phyloP scores from a whole-genome alignment of 2,888 invertebrate species.

The Acheta domesticus region DNA sequence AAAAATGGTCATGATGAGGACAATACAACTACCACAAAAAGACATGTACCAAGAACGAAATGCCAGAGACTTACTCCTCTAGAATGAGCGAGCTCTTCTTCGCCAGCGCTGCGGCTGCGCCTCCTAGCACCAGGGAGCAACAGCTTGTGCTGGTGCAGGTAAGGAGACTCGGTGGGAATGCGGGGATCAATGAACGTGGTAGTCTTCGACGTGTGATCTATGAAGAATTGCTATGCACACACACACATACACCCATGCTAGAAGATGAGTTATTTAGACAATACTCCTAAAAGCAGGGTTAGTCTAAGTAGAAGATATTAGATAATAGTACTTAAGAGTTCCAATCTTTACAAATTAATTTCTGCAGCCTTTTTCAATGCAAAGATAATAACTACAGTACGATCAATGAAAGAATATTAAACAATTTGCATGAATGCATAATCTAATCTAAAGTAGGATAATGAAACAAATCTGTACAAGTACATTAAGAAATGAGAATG shows the following conservation, averaged over 20 bases:
- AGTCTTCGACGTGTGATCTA: slow-evolving; percentile 88
- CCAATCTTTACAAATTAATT: background rate
- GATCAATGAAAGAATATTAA: too few relatives aligned
- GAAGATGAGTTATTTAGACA: background rate
- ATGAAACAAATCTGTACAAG: too few relatives aligned
- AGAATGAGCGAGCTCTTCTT: slow-evolving; percentile 40
- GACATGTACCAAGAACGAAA: background rate
- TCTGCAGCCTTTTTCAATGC: background rate
- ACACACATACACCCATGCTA: slow-evolving; percentile 31
- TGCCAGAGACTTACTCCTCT: slow-evolving; percentile 28
- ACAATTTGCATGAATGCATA: too few relatives aligned
- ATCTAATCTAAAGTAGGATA: too few relatives aligned
- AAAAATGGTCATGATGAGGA: background rate
- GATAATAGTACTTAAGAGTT: background rate
- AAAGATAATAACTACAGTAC: too few relatives aligned
- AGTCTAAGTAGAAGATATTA: background rate
- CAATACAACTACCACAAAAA: background rate
- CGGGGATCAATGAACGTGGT: slow-evolving; percentile 98
- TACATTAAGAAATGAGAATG: too few relatives aligned
- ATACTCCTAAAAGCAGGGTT: background rate
- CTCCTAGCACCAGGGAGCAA: slow-evolving; percentile 44
- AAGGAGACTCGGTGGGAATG: slow-evolving; percentile 77
- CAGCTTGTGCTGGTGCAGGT: slow-evolving; percentile 52
- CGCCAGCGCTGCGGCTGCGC: slow-evolving; percentile 44
- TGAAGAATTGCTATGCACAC: slow-evolving; percentile 70